Conservation (phyloP, 2,797 vertebrate genomes). For the Xiphorhynchus erythropygius region DNA sequence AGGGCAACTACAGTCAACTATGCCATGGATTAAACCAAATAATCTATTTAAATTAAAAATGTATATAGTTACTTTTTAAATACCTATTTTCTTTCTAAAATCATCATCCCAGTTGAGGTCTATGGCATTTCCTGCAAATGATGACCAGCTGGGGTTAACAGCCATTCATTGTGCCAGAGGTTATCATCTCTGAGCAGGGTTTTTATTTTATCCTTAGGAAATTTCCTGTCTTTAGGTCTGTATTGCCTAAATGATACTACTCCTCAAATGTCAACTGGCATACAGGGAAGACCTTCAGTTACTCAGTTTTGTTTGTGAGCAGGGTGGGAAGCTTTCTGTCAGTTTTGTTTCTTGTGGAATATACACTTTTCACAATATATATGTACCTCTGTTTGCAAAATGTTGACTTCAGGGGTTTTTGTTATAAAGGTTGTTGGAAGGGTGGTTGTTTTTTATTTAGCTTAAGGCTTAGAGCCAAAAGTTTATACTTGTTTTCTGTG, state of each 20-base stretch:
- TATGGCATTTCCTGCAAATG: not conserved
- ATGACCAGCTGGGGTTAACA: not conserved
- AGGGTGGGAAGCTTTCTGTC: not conserved
- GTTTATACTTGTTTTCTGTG: not conserved
- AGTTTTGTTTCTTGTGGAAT: conserved; percentile 13
- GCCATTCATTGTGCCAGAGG: not conserved
- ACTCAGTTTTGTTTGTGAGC: not conserved
- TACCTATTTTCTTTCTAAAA: not conserved
- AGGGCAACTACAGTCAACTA: not conserved
- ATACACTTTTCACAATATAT: not conserved
- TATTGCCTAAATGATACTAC: not conserved
- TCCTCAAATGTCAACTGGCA: not conserved
- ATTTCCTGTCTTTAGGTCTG: not conserved
- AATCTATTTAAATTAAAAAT: not conserved
- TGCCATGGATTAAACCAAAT: not conserved
- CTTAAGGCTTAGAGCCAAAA: not conserved
- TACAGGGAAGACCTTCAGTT: not conserved
- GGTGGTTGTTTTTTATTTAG: not conserved
- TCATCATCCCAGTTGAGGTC: not conserved
- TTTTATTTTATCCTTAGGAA: not conserved
- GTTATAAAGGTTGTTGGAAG: not conserved
- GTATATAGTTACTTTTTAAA: not conserved
- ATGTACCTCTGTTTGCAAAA: not conserved
- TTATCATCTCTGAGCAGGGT: not conserved
- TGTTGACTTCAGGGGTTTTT: not conserved